Evolutionary conservation across 1,140 invertebrate species (phyloP), one percentile per base, ranked within the genome.

Genomic region (Cotesia typhae): DNA sequence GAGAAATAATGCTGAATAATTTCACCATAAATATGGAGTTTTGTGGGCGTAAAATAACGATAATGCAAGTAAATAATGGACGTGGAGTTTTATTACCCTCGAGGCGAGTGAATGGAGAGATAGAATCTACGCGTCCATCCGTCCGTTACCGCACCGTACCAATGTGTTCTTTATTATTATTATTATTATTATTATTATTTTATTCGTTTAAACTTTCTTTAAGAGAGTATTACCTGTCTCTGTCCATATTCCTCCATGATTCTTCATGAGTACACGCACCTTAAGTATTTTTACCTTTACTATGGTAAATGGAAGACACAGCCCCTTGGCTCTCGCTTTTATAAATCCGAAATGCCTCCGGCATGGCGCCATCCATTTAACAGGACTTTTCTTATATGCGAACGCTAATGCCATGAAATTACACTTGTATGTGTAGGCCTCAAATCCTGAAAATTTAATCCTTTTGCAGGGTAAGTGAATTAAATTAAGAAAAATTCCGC

Each of bases 41-140:
- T 79, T 77, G 83, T 85, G 81, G 83, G 83, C 81, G 83, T 83
- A 81, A 84, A 85, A 83, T 85, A 85, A 85, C 83, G 83, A 85
- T 85, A 84, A 84, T 85, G 83, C 83, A 83, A 84, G 83, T 85
- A 84, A 84, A 85, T 85, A 85, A 85, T 84, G 83, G 83, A 82
- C 79, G 79, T 78, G 76, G 78, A 83, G 81, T 84, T 85, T 85
- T 83, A 84, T 83, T 79, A 83, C 83, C 83, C 41, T 47, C 70
- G 76, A 81, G 83, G 78, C 83, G 78, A 80, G 77, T 81, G 81
- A 84, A 84, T 83, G 82, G 83, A 78, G 80, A 82, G 83, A 85
- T 84, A 83, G 81, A 83, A 85, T 85, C 83, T 83, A 82, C 81
- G 77, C 80, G 77, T 80, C 76, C 71, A 61, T 70, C 57, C 72